Evolutionary conservation across 2,888 invertebrate genomes (phyloP).

Genomic region (Caenorhabditis becei): DNA sequence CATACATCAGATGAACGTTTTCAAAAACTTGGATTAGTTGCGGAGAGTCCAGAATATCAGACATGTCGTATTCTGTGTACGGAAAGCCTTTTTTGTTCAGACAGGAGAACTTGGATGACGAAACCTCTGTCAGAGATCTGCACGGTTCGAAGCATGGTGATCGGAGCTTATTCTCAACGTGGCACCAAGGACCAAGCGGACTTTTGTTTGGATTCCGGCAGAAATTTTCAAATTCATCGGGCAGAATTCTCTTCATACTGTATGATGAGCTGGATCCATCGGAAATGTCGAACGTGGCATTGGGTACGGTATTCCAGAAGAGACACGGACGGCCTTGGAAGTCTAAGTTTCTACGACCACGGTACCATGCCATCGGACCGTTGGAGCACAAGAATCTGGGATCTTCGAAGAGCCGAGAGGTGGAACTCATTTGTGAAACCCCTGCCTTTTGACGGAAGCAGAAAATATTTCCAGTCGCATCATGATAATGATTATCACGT

Average conservation of each 20-base stretch:
- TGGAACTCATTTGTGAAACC: constrained; percentile 33
- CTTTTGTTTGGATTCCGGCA: constrained; percentile 55
- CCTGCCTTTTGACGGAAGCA: constrained; percentile 35
- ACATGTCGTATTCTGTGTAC: constrained; percentile 35
- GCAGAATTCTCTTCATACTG: constrained; percentile 54
- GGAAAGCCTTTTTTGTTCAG: constrained; percentile 49
- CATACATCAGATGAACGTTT: constrained; percentile 54
- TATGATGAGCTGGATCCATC: constrained; percentile 44
- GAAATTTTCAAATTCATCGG: constrained; percentile 59
- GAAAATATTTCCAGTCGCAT: constrained; percentile 36
- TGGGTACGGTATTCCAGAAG: constrained; percentile 38
- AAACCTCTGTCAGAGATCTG: constrained; percentile 2
- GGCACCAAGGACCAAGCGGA: constrained; percentile 54
- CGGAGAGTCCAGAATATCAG: constrained; percentile 50
- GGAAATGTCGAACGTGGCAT: constrained; percentile 41
- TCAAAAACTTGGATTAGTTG: constrained; percentile 37
- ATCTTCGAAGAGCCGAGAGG: constrained; percentile 49
- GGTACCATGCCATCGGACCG: constrained; percentile 54
- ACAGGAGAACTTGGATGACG: constrained; percentile 19
- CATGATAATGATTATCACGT: constrained; percentile 8
- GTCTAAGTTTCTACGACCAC: constrained; percentile 50
- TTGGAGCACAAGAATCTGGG: constrained; percentile 55
- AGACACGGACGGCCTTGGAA: constrained; percentile 32
- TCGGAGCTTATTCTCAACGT: background rate
- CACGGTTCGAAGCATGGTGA: constrained; percentile 57